phyloP scores from a whole-genome alignment of 2,113 vertebrate genomes.

The Piprites chloris region DNA sequence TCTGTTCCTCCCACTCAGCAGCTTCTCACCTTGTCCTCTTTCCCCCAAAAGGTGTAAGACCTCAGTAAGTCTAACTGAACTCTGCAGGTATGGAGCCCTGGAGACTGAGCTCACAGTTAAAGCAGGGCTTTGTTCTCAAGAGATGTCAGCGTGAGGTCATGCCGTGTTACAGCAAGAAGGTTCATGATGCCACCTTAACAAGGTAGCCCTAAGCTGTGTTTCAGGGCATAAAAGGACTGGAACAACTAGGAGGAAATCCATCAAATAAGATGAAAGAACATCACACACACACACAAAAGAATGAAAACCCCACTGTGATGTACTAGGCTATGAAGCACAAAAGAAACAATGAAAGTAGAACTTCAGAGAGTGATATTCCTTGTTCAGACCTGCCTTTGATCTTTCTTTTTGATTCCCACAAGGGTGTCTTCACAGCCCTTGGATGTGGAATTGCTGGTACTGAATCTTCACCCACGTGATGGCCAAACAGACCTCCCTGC shows the following conservation, averaged over 20 bases:
- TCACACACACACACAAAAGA: neutral
- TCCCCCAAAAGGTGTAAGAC: neutral
- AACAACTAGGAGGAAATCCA: slow-evolving; percentile 20
- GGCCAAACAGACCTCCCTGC: neutral
- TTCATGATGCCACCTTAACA: slow-evolving; percentile 1
- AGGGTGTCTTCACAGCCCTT: neutral
- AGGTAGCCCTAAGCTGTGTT: slow-evolving; percentile 35
- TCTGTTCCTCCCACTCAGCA: neutral
- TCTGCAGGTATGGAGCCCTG: neutral
- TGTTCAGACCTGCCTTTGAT: slow-evolving; percentile 21
- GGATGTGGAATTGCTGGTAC: neutral
- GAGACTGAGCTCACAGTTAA: neutral
- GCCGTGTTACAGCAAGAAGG: neutral
- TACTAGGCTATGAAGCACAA: slow-evolving; percentile 1
- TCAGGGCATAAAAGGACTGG: slow-evolving; percentile 14
- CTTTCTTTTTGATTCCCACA: slow-evolving; percentile 30
- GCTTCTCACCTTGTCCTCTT: neutral
- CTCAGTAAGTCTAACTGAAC: neutral
- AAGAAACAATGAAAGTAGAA: slow-evolving; percentile 28
- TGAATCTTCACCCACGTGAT: neutral
- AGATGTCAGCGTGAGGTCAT: neutral
- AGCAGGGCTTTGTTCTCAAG: slow-evolving; percentile 16
- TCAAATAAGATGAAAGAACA: slow-evolving; percentile 45
- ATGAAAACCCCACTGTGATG: neutral
- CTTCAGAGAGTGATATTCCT: slow-evolving; percentile 1